A percentile compares a stretch with the other conserved stretches of the same genome.
Evolutionary conservation across 2,797 vertebrate species (phyloP).

Genomic region (Rhinella marina): DNA sequence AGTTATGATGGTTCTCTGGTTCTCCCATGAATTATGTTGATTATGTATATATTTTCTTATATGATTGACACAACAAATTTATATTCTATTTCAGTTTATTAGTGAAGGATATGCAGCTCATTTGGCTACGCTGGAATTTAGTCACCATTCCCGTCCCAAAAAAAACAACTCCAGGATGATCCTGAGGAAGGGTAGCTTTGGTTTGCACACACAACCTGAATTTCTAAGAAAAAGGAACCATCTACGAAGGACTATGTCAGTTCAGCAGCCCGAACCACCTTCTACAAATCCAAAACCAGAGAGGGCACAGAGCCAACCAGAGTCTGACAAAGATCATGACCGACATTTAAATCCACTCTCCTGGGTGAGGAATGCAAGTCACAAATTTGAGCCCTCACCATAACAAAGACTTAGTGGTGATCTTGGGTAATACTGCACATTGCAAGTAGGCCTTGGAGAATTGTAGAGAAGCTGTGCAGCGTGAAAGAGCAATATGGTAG

Average conservation of each 20-base stretch:
- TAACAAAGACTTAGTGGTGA: conserved; percentile 33
- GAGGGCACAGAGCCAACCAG: conserved; percentile 96
- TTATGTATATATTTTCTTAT: neutral
- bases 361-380: conserved; percentile 74
- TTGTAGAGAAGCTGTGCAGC: conserved; percentile 23
- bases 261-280: conserved; percentile 94
- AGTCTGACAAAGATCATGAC: conserved; percentile 92
- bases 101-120: conserved; percentile 95
- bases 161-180: conserved; percentile 95
- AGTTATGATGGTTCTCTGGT: neutral
- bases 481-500: conserved; percentile 56
- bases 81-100: conserved; percentile 82
- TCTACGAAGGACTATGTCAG: conserved; percentile 94
- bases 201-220: conserved; percentile 91
- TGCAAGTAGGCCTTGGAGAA: conserved; percentile 19
- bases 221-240: conserved; percentile 96
- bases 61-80: neutral
- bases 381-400: conserved; percentile 75
- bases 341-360: conserved; percentile 74
- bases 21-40: too few relatives aligned
- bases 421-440: conserved; percentile 21
- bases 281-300: conserved; percentile 91
- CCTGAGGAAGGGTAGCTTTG: conserved; percentile 94
- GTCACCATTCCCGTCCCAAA: conserved; percentile 89
- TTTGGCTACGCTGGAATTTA: conserved; percentile 89